phyloP scores from a whole-genome alignment of 2,113 vertebrate genomes.

The Nicator chloris region DNA sequence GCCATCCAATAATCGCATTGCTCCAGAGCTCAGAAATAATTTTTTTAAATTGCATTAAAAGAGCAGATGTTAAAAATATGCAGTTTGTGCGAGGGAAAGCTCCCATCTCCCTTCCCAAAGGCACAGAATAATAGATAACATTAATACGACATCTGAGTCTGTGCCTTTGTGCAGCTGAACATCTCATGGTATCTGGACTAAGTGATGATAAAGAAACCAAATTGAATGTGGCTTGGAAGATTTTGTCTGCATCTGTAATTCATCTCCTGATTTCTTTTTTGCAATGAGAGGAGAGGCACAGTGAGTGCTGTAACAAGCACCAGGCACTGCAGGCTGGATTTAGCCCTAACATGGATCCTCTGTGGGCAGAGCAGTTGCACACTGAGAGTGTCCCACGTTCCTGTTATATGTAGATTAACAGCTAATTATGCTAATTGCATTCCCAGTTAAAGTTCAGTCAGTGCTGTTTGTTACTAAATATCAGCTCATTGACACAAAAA shows the following conservation, averaged over 20 bases:
- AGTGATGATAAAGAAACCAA: conserved; percentile 46
- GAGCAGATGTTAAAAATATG: conserved; percentile 54
- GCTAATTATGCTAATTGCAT: not conserved
- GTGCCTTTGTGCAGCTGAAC: not conserved
- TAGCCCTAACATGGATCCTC: not conserved
- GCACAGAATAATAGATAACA: conserved; percentile 20
- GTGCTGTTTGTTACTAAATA: not conserved
- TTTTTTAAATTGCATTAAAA: conserved; percentile 3
- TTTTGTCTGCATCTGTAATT: conserved; percentile 47
- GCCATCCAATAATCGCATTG: not conserved
- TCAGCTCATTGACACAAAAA: not conserved
- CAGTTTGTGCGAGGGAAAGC: not conserved
- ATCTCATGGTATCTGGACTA: conserved; percentile 38
- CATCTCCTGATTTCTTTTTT: not conserved
- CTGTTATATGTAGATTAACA: not conserved
- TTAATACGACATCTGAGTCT: conserved; percentile 10
- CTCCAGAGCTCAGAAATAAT: not conserved
- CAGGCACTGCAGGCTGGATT: not conserved
- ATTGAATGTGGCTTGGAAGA: conserved; percentile 52
- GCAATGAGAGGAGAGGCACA: not conserved
- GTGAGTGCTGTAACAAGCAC: not conserved
- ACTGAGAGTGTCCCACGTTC: not conserved
- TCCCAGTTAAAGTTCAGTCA: not conserved
- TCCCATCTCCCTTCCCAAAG: not conserved
- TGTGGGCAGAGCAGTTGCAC: not conserved